Percentiles rank a stretch among this genome's conserved stretches.
phyloP scores from a whole-genome alignment of 1,140 invertebrate species.

The Drosophila sproati region DNA sequence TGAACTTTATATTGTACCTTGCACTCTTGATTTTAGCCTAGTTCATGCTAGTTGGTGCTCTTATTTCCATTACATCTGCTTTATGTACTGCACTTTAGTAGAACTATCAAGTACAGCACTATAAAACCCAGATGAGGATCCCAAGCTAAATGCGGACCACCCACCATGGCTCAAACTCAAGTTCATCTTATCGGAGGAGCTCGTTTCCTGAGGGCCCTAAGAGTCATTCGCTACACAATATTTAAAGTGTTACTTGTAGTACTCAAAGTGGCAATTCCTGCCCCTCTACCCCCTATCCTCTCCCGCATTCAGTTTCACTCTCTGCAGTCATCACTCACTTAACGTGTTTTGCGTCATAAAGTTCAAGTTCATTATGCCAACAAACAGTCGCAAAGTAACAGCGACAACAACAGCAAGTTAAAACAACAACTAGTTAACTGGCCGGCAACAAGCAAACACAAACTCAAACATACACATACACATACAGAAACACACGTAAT shows the following conservation, averaged over 20 bases:
- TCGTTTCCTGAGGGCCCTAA: constrained; percentile 22
- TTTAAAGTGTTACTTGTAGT: constrained; percentile 41
- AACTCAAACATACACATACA: background rate
- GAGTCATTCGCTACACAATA: constrained; percentile 28
- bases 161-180: constrained; percentile 6
- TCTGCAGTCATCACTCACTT: constrained; percentile 58
- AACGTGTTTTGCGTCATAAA: constrained; percentile 80
- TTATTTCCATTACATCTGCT: constrained; percentile 18
- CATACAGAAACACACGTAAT: constrained; percentile 32
- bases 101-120: constrained; percentile 18
- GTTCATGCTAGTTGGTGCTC: constrained; percentile 1
- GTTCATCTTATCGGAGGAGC: constrained; percentile 15
- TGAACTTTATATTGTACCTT: constrained; percentile 13
- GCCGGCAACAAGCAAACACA: constrained; percentile 1
- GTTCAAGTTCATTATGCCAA: constrained; percentile 78
- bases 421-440: constrained; percentile 55
- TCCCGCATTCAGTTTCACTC: background rate
- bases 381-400: constrained; percentile 13
- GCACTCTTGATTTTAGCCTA: constrained; percentile 3
- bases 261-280: constrained; percentile 10
- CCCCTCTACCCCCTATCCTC: no score
- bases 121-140: constrained; percentile 29
- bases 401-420: constrained; percentile 31
- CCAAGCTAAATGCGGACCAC: constrained; percentile 18
- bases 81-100: constrained; percentile 38